These are phyloP conservation scores for Leistus spinibarbis DNA, from an alignment of 2,888 invertebrate species.

Conservation along the genomic window DNA sequence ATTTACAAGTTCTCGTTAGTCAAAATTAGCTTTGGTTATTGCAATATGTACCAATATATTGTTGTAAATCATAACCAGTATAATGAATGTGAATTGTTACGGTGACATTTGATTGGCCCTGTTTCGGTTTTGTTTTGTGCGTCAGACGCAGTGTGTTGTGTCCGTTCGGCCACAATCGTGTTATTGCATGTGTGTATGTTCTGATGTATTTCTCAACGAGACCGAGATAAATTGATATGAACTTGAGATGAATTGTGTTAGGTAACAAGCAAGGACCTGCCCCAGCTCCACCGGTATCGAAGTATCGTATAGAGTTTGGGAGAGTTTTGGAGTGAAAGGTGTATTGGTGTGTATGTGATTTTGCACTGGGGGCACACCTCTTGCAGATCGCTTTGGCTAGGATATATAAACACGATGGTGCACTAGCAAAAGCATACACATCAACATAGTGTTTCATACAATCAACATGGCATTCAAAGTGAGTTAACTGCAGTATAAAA, in stretches of 20 bases:
- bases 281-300: background rate
- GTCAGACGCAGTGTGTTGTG: no score
- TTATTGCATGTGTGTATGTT: background rate
- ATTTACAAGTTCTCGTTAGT: background rate
- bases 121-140: background rate
- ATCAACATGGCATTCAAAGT: slow-evolving; percentile 49
- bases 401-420: slow-evolving; percentile 15
- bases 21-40: background rate
- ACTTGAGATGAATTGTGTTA: slow-evolving; percentile 6
- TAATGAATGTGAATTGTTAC: background rate
- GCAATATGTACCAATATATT: background rate
- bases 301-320: background rate
- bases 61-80: background rate
- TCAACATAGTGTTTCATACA: slow-evolving; percentile 16
- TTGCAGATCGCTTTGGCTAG: slow-evolving; percentile 10
- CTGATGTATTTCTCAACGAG: slow-evolving; percentile 1
- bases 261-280: background rate
- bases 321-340: slow-evolving; percentile 20
- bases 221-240: slow-evolving; percentile 3
- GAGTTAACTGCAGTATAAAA: slow-evolving; percentile 41
- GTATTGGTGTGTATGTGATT: background rate
- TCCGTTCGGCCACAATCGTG: no score
- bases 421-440: slow-evolving; percentile 14
- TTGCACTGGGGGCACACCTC: background rate
- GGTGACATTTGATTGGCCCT: background rate